Evolutionary conservation across 2,113 vertebrate genomes (phyloP).

Genomic region (Hyaena hyaena): DNA sequence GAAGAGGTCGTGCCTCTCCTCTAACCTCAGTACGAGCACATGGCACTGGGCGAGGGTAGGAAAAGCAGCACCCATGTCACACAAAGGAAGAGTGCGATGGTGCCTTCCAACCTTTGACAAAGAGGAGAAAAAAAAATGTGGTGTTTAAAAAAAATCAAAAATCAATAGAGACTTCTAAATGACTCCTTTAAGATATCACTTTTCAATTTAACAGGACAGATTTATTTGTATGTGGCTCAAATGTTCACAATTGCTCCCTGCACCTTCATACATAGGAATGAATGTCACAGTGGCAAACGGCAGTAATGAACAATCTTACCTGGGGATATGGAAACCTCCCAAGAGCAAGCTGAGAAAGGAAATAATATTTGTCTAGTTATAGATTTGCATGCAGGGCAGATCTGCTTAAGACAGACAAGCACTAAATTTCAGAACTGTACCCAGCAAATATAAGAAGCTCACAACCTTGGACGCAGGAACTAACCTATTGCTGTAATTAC

Average conservation of each 20-base stretch:
- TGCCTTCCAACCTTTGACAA: constrained; percentile 68
- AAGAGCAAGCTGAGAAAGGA: constrained; percentile 94
- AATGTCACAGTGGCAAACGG: constrained; percentile 88
- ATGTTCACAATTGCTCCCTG: constrained; percentile 87
- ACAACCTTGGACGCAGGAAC: constrained; percentile 22
- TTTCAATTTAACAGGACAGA: constrained; percentile 90
- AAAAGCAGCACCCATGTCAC: constrained; percentile 38
- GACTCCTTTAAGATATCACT: constrained; percentile 85
- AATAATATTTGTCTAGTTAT: constrained; percentile 91
- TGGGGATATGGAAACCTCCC: constrained; percentile 99
- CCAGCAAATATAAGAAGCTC: constrained; percentile 61
- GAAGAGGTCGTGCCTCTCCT: not conserved
- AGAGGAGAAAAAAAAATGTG: constrained; percentile 43
- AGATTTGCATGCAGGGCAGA: constrained; percentile 90
- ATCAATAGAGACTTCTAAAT: constrained; percentile 85
- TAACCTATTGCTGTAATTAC: constrained; percentile 65
- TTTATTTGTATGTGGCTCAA: constrained; percentile 88
- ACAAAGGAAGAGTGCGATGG: constrained; percentile 59
- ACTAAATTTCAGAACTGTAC: constrained; percentile 78
- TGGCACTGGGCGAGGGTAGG: not conserved
- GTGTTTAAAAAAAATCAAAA: constrained; percentile 76
- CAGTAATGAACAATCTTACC: constrained; percentile 92
- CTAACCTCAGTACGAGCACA: not conserved
- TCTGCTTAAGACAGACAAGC: constrained; percentile 84
- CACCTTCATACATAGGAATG: constrained; percentile 92